These are phyloP conservation scores for Serripes groenlandicus DNA, from an alignment of 2,888 invertebrate genomes.

Conservation along the genomic window DNA sequence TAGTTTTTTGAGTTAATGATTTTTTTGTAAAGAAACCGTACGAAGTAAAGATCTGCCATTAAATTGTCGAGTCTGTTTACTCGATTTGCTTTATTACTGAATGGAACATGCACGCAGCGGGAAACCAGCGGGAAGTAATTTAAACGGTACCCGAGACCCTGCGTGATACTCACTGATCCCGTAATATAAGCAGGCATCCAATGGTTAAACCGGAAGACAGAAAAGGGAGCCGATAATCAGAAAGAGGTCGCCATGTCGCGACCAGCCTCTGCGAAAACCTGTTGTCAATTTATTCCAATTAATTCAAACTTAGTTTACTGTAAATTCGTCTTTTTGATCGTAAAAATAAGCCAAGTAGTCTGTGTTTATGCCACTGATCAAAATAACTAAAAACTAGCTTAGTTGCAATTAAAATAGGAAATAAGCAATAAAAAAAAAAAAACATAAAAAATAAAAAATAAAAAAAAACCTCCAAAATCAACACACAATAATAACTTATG, in stretches of 20 bases:
- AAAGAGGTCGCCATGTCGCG: constrained; percentile 6
- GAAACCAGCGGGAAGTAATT: constrained; percentile 9
- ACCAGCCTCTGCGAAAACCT: background rate
- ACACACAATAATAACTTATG: background rate
- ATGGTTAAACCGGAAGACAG: background rate
- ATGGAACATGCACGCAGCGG: constrained; percentile 25
- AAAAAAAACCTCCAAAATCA: background rate
- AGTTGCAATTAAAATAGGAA: no score
- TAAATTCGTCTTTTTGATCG: constrained; percentile 9
- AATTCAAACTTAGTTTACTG: constrained; percentile 15
- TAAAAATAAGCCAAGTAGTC: constrained; percentile 3
- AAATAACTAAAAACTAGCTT: background rate
- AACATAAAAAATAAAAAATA: background rate
- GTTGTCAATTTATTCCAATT: constrained; percentile 21
- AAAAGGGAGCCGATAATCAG: constrained; percentile 2
- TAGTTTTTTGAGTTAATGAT: background rate
- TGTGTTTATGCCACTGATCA: background rate
- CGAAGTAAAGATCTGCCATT: constrained; percentile 12
- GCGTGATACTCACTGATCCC: constrained; percentile 23
- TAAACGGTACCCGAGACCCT: constrained; percentile 9
- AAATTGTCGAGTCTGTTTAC: constrained; percentile 23
- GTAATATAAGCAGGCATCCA: constrained; percentile 20
- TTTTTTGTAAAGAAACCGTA: constrained; percentile 2
- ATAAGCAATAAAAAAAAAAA: background rate
- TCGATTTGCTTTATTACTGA: constrained; percentile 22